These are phyloP conservation scores for Eulemur albifrons DNA, from an alignment of 2,797 vertebrate species.

Conservation along the genomic window DNA sequence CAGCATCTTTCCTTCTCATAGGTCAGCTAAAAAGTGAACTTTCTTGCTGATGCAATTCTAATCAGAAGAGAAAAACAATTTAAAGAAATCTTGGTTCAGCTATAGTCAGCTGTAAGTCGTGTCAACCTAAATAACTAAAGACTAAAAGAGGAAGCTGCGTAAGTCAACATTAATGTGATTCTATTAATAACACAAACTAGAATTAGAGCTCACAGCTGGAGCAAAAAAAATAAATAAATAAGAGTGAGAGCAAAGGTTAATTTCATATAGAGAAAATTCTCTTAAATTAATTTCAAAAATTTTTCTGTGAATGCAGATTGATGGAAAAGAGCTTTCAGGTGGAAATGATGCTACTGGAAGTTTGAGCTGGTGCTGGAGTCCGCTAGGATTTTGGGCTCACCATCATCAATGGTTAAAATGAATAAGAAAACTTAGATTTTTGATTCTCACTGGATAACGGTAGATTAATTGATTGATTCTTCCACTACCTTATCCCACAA, in stretches of 20 bases:
- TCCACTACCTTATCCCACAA: background rate
- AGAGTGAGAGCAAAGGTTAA: conserved; percentile 5
- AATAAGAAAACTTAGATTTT: background rate
- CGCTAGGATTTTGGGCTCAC: background rate
- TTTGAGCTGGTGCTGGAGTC: background rate
- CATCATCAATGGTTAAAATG: background rate
- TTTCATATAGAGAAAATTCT: background rate
- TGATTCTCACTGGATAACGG: background rate
- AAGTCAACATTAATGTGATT: conserved; percentile 60
- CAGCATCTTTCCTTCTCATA: conserved; percentile 17
- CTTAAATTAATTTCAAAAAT: background rate
- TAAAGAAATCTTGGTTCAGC: background rate
- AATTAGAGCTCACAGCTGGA: conserved; percentile 54
- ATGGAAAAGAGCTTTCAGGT: background rate
- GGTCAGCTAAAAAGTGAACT: conserved; percentile 57
- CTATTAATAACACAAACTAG: conserved; percentile 54
- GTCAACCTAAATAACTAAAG: conserved; percentile 35
- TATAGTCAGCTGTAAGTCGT: conserved; percentile 21
- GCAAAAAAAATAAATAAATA: background rate
- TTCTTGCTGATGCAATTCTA: conserved; percentile 48
- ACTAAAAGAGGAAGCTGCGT: conserved; percentile 33
- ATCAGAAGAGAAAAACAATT: conserved; percentile 51
- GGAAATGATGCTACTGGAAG: background rate
- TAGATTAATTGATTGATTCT: background rate
- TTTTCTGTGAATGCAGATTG: background rate